Evolutionary conservation across 2,113 vertebrate species (phyloP).

Genomic region (Trichomycterus rosablanca): DNA sequence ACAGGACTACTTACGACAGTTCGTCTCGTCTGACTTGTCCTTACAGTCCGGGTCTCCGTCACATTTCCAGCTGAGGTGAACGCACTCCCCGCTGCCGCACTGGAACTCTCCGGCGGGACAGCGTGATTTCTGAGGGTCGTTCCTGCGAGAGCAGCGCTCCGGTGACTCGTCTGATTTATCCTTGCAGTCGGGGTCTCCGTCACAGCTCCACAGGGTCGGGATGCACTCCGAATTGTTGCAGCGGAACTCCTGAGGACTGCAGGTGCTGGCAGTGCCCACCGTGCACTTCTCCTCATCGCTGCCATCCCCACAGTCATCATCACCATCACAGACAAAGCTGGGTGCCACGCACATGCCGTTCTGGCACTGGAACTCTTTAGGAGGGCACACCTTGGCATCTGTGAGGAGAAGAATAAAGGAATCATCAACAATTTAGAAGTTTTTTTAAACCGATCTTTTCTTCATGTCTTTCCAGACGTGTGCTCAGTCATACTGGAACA

Average conservation of each 20-base stretch:
- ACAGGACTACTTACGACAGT: constrained; percentile 85
- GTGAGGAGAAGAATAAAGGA: background rate
- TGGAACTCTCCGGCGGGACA: constrained; percentile 81
- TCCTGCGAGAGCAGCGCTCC: constrained; percentile 76
- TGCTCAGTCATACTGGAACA: no score
- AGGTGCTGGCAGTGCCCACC: constrained; percentile 72
- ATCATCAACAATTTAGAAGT: background rate
- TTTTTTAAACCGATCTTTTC: background rate
- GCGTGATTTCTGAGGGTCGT: constrained; percentile 68
- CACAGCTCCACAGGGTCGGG: constrained; percentile 88
- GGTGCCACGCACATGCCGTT: constrained; percentile 84
- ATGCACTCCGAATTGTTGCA: constrained; percentile 88
- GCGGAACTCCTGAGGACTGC: constrained; percentile 86
- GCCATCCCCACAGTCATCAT: constrained; percentile 84
- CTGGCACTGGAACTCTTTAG: constrained; percentile 85
- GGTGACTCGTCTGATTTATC: constrained; percentile 84
- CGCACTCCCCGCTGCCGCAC: constrained; percentile 86
- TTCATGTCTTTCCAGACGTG: no score
- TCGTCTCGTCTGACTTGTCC: constrained; percentile 90
- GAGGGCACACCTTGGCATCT: constrained; percentile 77
- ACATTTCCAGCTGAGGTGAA: constrained; percentile 93
- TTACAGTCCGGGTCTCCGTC: constrained; percentile 95
- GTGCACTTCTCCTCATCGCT: constrained; percentile 88
- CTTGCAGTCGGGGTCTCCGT: constrained; percentile 86
- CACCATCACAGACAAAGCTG: constrained; percentile 85